Conservation (phyloP, 2,888 invertebrate species). For the Eupeodes latifasciatus region DNA sequence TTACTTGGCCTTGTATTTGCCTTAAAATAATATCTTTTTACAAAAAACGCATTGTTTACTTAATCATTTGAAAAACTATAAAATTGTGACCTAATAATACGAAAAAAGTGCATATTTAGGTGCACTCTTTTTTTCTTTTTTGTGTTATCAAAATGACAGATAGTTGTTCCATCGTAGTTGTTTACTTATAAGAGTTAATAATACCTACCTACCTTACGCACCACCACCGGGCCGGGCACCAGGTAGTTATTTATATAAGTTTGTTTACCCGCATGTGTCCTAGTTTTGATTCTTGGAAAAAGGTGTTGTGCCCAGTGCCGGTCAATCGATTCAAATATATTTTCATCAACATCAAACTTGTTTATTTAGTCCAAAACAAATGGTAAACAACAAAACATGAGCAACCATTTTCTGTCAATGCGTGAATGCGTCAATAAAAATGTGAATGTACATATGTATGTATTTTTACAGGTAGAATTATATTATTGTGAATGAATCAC, state of each 20-base stretch:
- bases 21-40: not conserved
- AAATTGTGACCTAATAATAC: constrained; percentile 30
- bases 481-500: constrained; percentile 13
- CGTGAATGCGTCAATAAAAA: not conserved
- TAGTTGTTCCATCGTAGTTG: not conserved
- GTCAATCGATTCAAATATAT: constrained; percentile 28
- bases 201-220: no score
- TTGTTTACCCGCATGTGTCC: constrained; percentile 27
- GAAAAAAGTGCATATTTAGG: constrained; percentile 25
- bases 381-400: constrained; percentile 9
- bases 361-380: constrained; percentile 35
- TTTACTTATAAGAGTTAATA: not conserved
- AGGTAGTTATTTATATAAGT: not conserved
- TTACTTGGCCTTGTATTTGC: constrained; percentile 7
- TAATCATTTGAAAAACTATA: constrained; percentile 3
- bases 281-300: constrained; percentile 49
- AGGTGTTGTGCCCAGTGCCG: constrained; percentile 14
- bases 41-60: not conserved
- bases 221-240: no score
- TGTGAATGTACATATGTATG: not conserved
- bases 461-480: not conserved
- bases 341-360: constrained; percentile 40
- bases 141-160: not conserved
- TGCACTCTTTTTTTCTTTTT: constrained; percentile 3
- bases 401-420: not conserved